Evolutionary conservation across 2,797 vertebrate genomes (phyloP), one percentile per base, ranked within the genome.

Genomic region (Harpagifer antarcticus): DNA sequence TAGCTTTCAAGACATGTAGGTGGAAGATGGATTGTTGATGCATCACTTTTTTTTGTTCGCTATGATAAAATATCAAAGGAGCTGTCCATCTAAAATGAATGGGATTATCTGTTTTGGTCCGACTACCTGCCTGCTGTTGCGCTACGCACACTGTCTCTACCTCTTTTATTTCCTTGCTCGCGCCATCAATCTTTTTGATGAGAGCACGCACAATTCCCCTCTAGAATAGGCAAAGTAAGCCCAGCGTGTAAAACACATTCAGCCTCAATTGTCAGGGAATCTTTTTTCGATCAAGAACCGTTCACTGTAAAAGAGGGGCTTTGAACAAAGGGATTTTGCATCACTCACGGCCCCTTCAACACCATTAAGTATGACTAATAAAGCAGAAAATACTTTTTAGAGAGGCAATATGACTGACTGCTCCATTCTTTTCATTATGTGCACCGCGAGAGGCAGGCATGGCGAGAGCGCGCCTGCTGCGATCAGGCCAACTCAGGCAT

Each of bases 351-450:
- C 83, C 87, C 90, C 88, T 93, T 95, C 92, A 87, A 88, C 86
- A 83, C 88, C 91, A 93, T 93, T 94, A 94, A 93, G 91, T 93
- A 93, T 94, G 92, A 95, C 93, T 95, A 95, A 95, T 95, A 95
- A 94, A 94, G 93, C 91, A 93, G 88, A 93, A 95, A 93, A 95
- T 93, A 91, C 89, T 93, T 94, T 95, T 94, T 93, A 93, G 91
- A 92, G 92, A 91, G 86, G 90, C 87, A 91, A 93, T 93, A 91
- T 92, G 86, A 89, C 87, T 94, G 94, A 94, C 89, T 82, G 92
- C 88, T 92, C 86, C 89, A 90, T 94, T 93, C 86, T 93, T 92
- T 92, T 91, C 84, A 90, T 89, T 89, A 89, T 90, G 87, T 82
- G 71, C 79, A 76, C 82, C 81, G 84, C 80, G 82, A 90, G 90